Percentiles rank a stretch among this genome's conserved stretches.
These are phyloP conservation scores for Chelmon rostratus DNA, from an alignment of 2,797 vertebrate genomes.

Conservation along the genomic window DNA sequence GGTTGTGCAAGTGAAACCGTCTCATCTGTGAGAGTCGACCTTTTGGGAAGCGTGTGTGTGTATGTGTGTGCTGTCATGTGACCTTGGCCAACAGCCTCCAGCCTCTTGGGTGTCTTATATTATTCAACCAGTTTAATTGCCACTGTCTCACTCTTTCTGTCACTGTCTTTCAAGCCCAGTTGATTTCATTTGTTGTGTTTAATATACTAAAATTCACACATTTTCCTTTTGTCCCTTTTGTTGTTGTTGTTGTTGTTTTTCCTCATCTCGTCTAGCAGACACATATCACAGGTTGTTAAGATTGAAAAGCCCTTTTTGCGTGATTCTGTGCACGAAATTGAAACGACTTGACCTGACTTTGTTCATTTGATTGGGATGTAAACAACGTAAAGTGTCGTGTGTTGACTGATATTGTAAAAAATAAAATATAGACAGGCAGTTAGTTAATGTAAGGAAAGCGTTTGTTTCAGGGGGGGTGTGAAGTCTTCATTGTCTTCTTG, in stretches of 20 bases:
- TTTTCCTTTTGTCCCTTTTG: not conserved
- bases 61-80: conserved; percentile 12
- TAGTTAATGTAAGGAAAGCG: not conserved
- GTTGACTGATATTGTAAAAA: not conserved
- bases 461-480: not conserved
- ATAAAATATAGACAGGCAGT: not conserved
- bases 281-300: not conserved
- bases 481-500: not conserved
- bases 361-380: not conserved
- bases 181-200: conserved; percentile 9
- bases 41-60: conserved; percentile 24
- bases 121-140: conserved; percentile 38
- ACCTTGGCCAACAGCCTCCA: not conserved
- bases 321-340: not conserved
- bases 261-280: not conserved
- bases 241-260: not conserved
- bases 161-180: not conserved
- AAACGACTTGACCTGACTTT: not conserved
- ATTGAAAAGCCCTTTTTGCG: not conserved
- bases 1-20: conserved; percentile 61
- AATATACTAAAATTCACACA: not conserved
- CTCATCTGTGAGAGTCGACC: conserved; percentile 45
- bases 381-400: not conserved
- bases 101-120: conserved; percentile 28
- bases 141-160: not conserved